Evolutionary conservation across 2,888 invertebrate genomes (phyloP), one percentile per base, ranked within the genome.

Genomic region (Sesia apiformis): DNA sequence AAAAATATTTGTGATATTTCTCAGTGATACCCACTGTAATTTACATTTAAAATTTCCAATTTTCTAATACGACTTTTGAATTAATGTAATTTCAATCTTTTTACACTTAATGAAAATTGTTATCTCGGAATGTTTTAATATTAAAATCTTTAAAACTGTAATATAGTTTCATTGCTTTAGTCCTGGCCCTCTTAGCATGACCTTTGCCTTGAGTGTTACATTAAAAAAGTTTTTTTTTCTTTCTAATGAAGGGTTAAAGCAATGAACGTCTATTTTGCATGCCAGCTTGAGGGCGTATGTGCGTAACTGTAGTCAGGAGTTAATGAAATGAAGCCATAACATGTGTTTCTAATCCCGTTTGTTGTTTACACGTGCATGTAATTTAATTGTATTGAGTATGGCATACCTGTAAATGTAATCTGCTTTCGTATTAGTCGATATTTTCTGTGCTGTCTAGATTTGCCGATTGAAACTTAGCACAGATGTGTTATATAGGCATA

Each of bases 161-260:
- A 63, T 57, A 63, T 82, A 63, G 87, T 88, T 88, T 88, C 88
- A 88, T 88, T 88, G 88, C 87, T 88, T 87, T 87, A 81, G 79
- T 81, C 84, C 84, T 72, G 63, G 59, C 75, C 83, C 71, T 68
- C 42, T 56, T 55, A 54, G 58, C 54, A 39, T 41, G 60, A 56
- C 57, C 61, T 65, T 63, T 63, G 54, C 54, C 51, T 52, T 43
- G 55, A 55, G 53, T 55, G 55, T 56, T 52, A 61, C 58, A 57
- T 51, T 42, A 51, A 39, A 46, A 40, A 49, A 52, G 8, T 43
- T 43, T 49, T 38, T 49, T 56, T 55, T 61, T 66, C 63, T 23
- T 23, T 63, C 58, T 42, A 55, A 60, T 57, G 41, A 69, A 67
- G 84, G 87, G 78, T 82, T 86, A 86, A 88, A 87, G 88, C 88